A percentile compares a stretch with the other conserved stretches of the same genome.
Evolutionary conservation across 2,797 vertebrate genomes (phyloP).

Genomic region (Poeciliopsis presidionis): DNA sequence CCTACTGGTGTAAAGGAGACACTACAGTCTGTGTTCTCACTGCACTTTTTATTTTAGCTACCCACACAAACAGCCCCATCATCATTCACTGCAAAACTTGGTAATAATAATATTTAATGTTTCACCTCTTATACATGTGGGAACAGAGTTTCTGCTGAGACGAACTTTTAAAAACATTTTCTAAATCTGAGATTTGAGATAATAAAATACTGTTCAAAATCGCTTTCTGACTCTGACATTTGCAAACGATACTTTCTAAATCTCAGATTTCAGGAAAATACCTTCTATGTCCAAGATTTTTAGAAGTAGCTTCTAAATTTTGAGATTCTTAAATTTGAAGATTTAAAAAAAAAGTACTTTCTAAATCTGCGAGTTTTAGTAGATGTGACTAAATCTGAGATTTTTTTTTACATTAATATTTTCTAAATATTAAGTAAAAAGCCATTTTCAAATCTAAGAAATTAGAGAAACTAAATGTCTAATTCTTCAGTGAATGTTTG

Average conservation of each 20-base stretch:
- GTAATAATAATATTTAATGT: not conserved
- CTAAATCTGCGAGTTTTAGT: not conserved
- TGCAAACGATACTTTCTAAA: not conserved
- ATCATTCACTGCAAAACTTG: not conserved
- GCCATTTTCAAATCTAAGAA: not conserved
- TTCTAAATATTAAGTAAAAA: no score
- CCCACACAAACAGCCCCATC: not conserved
- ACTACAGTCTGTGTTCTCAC: not conserved
- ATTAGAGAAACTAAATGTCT: not conserved
- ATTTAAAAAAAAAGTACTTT: not conserved
- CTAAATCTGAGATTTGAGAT: not conserved
- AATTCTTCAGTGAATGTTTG: not conserved
- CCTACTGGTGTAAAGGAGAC: not conserved
- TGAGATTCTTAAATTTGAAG: not conserved
- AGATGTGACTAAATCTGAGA: not conserved
- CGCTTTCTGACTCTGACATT: not conserved
- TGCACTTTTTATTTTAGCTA: not conserved
- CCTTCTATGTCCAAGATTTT: not conserved
- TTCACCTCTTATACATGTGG: not conserved
- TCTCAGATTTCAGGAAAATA: not conserved
- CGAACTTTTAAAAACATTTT: not conserved
- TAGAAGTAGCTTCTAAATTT: not conserved
- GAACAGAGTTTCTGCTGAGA: not conserved
- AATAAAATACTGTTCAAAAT: not conserved
- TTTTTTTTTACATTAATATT: not conserved